Evolutionary conservation across 1,140 invertebrate genomes (phyloP).

Genomic region (Cyclargus thomasi): DNA sequence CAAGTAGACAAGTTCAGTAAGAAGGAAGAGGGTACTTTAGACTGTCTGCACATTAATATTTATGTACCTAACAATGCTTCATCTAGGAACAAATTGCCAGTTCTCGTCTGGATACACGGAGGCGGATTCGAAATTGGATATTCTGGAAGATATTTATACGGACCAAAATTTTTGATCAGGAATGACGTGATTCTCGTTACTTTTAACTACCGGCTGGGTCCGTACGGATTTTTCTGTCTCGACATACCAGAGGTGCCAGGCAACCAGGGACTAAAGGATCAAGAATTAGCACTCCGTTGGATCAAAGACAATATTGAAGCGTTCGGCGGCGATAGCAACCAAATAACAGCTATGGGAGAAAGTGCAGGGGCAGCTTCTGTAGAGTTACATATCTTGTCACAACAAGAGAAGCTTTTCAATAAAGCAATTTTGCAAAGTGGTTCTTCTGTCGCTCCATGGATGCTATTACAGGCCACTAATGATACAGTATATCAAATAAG

Average conservation of each 20-base stretch:
- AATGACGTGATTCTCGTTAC: constrained; percentile 77
- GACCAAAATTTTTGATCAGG: constrained; percentile 73
- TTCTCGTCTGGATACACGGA: constrained; percentile 84
- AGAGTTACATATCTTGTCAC: constrained; percentile 32
- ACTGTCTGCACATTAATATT: constrained; percentile 52
- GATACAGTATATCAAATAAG: constrained; percentile 25
- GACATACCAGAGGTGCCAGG: constrained; percentile 79
- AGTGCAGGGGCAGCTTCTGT: constrained; percentile 76
- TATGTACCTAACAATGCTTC: constrained; percentile 42
- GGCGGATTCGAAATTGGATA: constrained; percentile 78
- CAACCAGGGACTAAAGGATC: constrained; percentile 83
- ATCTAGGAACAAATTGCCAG: constrained; percentile 60
- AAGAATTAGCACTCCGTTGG: constrained; percentile 79
- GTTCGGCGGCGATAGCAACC: constrained; percentile 81
- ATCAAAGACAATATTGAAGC: constrained; percentile 78
- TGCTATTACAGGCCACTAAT: not conserved
- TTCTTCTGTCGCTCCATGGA: constrained; percentile 9
- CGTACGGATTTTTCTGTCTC: constrained; percentile 81
- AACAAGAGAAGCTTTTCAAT: constrained; percentile 33
- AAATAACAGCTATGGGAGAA: constrained; percentile 80
- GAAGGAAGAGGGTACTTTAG: constrained; percentile 29
- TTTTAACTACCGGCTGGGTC: constrained; percentile 79
- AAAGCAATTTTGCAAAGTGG: constrained; percentile 38
- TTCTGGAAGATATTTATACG: constrained; percentile 48
- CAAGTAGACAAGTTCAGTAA: constrained; percentile 35